These are phyloP conservation scores for Drosophila subsilvestris DNA, from an alignment of 2,888 invertebrate species.

Conservation along the genomic window DNA sequence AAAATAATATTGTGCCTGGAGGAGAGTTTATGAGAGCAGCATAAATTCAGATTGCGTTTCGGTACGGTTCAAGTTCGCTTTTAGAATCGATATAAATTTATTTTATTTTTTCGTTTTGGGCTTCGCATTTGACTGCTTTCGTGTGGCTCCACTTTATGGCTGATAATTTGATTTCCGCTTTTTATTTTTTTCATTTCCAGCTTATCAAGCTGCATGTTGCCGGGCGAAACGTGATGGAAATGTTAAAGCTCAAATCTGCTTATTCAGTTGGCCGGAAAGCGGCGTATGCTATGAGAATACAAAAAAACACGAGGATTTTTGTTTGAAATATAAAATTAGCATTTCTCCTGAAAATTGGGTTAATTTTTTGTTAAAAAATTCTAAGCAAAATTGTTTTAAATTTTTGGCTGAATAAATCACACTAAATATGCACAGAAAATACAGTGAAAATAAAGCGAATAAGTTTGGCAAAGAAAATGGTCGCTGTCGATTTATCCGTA, in stretches of 20 bases:
- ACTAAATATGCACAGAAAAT: background rate
- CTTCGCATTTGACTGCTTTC: conserved; percentile 15
- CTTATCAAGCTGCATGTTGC: conserved; percentile 41
- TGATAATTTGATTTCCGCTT: conserved; percentile 49
- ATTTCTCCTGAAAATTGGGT: conserved; percentile 21
- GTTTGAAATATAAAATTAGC: conserved; percentile 13
- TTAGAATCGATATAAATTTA: conserved; percentile 29
- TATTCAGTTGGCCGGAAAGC: background rate
- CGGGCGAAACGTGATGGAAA: conserved; percentile 28
- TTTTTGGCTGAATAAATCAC: too few relatives aligned
- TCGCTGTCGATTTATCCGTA: background rate
- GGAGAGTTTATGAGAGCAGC: conserved; percentile 34
- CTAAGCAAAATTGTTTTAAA: background rate
- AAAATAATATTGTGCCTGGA: conserved; percentile 18
- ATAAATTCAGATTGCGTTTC: conserved; percentile 42
- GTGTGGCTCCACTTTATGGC: conserved; percentile 34
- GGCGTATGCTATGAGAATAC: conserved; percentile 1
- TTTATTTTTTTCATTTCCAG: conserved; percentile 36
- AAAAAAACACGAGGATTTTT: conserved; percentile 6
- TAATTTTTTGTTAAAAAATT: conserved; percentile 20
- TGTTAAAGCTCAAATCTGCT: conserved; percentile 32
- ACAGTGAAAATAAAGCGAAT: background rate
- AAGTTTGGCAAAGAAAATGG: background rate
- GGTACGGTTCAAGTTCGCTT: conserved; percentile 4
- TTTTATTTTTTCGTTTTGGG: background rate